Evolutionary conservation across 2,113 vertebrate genomes (phyloP).

Genomic region (Turnix velox): DNA sequence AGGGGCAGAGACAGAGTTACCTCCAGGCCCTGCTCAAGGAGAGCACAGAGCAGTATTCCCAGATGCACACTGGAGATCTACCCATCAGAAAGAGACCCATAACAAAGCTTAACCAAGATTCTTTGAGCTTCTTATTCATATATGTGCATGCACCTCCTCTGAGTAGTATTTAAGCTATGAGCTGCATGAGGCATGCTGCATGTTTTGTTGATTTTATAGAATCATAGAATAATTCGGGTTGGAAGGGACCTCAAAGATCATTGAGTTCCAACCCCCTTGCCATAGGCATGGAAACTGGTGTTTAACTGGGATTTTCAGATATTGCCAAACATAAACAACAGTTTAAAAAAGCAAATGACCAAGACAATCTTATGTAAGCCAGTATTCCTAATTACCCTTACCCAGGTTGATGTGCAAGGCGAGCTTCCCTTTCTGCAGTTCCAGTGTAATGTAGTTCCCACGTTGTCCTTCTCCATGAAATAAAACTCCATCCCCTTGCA

Average conservation of each 20-base stretch:
- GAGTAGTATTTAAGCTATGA: not conserved
- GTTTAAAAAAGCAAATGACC: not conserved
- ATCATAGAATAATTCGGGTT: too few relatives aligned
- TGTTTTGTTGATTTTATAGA: not conserved
- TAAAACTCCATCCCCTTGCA: conserved; percentile 90
- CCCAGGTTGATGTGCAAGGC: conserved; percentile 89
- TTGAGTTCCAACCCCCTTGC: too few relatives aligned
- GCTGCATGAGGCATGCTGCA: not conserved
- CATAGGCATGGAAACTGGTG: too few relatives aligned
- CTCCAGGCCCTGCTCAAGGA: not conserved
- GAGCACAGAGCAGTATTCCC: not conserved
- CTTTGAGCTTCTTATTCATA: not conserved
- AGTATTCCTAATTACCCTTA: conserved; percentile 56
- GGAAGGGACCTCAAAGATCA: too few relatives aligned
- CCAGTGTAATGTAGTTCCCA: conserved; percentile 93
- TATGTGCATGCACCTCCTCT: fast-evolving
- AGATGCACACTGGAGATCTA: not conserved
- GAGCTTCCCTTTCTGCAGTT: conserved; percentile 88
- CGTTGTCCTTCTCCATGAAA: conserved; percentile 94
- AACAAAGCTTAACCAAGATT: not conserved
- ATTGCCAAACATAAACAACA: not conserved
- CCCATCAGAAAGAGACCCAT: not conserved
- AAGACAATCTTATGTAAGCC: not conserved
- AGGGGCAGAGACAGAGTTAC: not conserved
- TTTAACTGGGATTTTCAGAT: not conserved